Evolutionary conservation across 2,888 invertebrate species (phyloP), one percentile per base, ranked within the genome.

Genomic region (Zygogramma bicolorata): DNA sequence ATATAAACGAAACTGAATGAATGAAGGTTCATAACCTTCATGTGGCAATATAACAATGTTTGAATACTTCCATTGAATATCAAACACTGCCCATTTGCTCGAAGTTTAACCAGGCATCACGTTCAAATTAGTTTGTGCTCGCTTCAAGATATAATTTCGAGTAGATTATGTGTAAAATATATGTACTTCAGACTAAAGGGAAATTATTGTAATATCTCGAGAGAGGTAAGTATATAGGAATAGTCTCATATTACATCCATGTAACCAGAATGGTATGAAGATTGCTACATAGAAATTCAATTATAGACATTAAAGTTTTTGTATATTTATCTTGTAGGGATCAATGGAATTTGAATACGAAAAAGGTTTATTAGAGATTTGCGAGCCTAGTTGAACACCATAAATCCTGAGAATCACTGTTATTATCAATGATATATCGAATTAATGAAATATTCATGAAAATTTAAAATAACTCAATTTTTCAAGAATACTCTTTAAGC

Each of bases 31-130:
- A n/a, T n/a, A n/a, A n/a, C n/a, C n/a, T 65, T 62, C 38, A 40
- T 58, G 49, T 70, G 38, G 73, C n/a, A n/a, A n/a, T 71, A 76
- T 66, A 65, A 70, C 46, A 58, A 60, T 71, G 73, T 74, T 74
- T 71, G 60, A 63, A 46, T 69, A 40, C 13, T 70, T 71, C 68
- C 72, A 74, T 74, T 70, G 70, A 75, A 71, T 66, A 74, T 49
- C 62, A 66, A 63, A 65, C 63, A 65, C 76, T 70, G 65, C 63
- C 58, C 65, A 74, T 73, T 72, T 62, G 70, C 68, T 74, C 67
- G 42, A 38, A 75, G 75, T 77, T 75, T 63, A 78, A 78, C 78
- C 74, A 75, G 75, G 73, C 78, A 73, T 78, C 65, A 73, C 75
- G 72, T 76, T 73, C 25, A 73, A 72, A 73, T 70, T 75, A 71